phyloP scores from a whole-genome alignment of 2,113 vertebrate species.

The Aix galericulata region DNA sequence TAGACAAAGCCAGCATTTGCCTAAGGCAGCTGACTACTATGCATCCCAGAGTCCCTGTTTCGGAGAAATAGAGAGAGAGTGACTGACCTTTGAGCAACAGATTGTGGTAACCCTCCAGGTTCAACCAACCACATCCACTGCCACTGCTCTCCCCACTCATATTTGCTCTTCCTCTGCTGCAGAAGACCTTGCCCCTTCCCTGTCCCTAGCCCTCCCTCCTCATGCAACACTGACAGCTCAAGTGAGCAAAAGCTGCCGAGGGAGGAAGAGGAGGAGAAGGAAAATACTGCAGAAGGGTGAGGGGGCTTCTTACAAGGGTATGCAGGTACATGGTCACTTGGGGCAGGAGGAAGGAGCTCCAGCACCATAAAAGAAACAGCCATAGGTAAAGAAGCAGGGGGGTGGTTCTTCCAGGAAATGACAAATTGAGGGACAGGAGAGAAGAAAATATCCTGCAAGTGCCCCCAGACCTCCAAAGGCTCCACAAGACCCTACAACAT shows the following conservation, averaged over 20 bases:
- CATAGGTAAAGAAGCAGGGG: background rate
- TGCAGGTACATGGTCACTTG: background rate
- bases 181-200: background rate
- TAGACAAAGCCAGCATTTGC: background rate
- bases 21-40: background rate
- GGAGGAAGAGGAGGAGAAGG: background rate
- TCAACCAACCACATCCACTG: background rate
- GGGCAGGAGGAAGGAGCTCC: background rate
- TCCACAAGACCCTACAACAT: accelerated
- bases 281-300: background rate
- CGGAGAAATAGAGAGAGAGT: background rate
- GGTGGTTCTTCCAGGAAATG: background rate
- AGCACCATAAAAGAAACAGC: background rate
- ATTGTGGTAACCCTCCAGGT: background rate
- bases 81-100: background rate
- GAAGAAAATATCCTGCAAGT: background rate
- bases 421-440: background rate
- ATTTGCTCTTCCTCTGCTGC: background rate
- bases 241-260: background rate
- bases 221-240: background rate
- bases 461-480: background rate
- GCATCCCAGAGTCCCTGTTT: background rate
- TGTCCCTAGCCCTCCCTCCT: background rate
- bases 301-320: background rate
- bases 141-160: background rate